Conservation (phyloP, 2,888 invertebrate species). For the Nebria salina region DNA sequence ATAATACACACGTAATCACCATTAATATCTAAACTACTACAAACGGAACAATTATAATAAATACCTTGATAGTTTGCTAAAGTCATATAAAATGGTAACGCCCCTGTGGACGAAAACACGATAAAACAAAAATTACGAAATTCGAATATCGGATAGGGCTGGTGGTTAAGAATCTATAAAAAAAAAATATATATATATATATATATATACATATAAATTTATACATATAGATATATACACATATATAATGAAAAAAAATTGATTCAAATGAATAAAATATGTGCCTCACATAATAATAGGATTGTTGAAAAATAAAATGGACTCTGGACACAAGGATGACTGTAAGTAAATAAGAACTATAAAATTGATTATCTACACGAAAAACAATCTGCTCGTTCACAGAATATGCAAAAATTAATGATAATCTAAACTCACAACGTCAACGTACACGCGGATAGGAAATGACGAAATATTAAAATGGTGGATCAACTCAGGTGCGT, state of each 20-base stretch:
- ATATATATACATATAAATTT: neutral
- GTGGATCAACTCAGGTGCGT: constrained; percentile 17
- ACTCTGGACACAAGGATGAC: constrained; percentile 22
- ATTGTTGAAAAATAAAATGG: neutral
- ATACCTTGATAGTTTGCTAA: constrained; percentile 92
- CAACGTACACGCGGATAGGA: constrained; percentile 33
- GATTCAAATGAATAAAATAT: neutral
- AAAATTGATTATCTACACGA: constrained; percentile 33
- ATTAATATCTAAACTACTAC: neutral
- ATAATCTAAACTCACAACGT: constrained; percentile 22
- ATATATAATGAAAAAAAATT: neutral
- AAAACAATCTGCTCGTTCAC: constrained; percentile 17
- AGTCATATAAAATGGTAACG: constrained; percentile 96
- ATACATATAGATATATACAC: neutral
- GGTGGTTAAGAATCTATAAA: constrained; percentile 37
- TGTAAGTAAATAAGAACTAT: constrained; percentile 26
- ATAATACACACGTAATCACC: neutral
- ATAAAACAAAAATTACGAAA: constrained; percentile 45
- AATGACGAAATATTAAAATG: constrained; percentile 41
- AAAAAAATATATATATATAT: constrained; percentile 14
- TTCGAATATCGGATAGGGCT: constrained; percentile 37
- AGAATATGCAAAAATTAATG: constrained; percentile 24
- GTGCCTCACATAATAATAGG: neutral
- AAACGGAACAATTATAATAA: neutral
- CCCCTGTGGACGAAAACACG: constrained; percentile 78